Conservation (phyloP, 2,888 invertebrate genomes). For the Lampropteryx suffumata region DNA sequence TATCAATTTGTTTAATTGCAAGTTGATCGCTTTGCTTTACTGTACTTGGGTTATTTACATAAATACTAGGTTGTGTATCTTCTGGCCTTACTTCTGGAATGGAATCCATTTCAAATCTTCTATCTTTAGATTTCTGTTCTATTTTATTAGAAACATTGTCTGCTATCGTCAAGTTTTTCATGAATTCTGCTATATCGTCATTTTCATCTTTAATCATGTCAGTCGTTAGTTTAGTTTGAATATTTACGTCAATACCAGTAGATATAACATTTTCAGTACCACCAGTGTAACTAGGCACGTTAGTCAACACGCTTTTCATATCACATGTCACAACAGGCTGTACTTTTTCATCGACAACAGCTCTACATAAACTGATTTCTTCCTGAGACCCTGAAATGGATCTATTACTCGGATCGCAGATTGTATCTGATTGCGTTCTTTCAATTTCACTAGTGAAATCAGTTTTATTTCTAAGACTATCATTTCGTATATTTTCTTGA, state of each 20-base stretch:
- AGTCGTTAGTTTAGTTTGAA: conserved; percentile 2
- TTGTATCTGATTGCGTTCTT: background rate
- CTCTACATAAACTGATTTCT: conserved; percentile 6
- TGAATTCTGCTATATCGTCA: background rate
- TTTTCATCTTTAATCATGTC: conserved; percentile 3
- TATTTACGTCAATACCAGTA: background rate
- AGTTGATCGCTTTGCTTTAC: background rate
- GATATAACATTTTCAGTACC: background rate
- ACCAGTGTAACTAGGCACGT: conserved; percentile 9
- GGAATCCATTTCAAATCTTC: background rate
- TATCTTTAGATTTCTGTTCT: background rate
- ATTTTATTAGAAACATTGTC: background rate
- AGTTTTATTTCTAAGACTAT: background rate
- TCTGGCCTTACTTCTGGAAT: conserved; percentile 1
- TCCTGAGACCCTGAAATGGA: background rate
- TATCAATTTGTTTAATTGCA: background rate
- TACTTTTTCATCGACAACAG: background rate
- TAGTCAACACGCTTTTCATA: conserved; percentile 2
- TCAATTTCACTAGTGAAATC: background rate
- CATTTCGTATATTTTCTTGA: conserved; percentile 5
- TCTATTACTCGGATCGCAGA: background rate
- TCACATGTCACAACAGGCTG: conserved; percentile 1
- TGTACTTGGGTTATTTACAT: background rate
- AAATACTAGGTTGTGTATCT: background rate
- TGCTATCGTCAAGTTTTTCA: background rate